Conservation (phyloP, 2,797 vertebrate species). For the Catharus ustulatus region DNA sequence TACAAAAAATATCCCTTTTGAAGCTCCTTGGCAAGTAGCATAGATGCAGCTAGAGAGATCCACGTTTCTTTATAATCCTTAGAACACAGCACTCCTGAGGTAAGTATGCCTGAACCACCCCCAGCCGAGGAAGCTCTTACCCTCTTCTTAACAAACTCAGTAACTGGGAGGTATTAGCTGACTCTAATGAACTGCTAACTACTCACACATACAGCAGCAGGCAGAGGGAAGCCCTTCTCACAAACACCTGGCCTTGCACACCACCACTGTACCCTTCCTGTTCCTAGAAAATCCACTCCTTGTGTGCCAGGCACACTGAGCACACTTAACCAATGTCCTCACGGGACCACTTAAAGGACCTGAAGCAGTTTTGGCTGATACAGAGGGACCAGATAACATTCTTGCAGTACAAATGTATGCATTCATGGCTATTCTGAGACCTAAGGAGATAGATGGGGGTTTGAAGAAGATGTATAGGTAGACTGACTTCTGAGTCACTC, state of each 20-base stretch:
- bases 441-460: neutral
- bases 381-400: neutral
- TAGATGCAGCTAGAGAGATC: neutral
- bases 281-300: neutral
- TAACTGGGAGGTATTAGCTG: neutral
- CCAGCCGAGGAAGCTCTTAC: neutral
- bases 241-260: neutral
- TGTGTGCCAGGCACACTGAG: neutral
- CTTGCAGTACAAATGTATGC: neutral
- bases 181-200: neutral
- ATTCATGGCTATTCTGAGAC: neutral
- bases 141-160: neutral
- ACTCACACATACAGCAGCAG: neutral
- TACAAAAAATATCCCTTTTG: neutral
- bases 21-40: neutral
- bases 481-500: neutral
- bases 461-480: neutral
- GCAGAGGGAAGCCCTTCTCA: neutral
- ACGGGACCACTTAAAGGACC: neutral
- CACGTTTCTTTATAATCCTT: neutral
- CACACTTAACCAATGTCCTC: neutral
- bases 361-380: neutral
- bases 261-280: neutral
- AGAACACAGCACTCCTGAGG: rapidly evolving
- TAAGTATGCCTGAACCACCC: rapidly evolving